Percentiles rank a stretch among this genome's conserved stretches.
Conservation (phyloP, 2,113 vertebrate genomes). For the Myotis lucifugus region DNA sequence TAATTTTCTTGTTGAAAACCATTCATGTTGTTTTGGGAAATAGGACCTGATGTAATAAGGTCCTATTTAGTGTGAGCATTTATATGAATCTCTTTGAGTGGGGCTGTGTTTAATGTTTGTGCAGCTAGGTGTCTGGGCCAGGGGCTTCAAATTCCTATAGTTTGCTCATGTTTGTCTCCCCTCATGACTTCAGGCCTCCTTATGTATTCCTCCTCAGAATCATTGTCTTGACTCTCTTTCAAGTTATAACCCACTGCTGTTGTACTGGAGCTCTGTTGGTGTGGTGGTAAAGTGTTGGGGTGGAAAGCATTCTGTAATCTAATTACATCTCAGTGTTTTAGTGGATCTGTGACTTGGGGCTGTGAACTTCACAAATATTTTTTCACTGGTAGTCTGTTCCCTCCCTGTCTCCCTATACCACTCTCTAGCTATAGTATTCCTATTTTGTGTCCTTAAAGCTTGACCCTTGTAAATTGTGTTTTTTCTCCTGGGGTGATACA, state of each 20-base stretch:
- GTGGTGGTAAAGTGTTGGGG: neutral
- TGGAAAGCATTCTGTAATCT: neutral
- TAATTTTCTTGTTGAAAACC: neutral
- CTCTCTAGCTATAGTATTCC: neutral
- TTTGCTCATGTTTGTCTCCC: neutral
- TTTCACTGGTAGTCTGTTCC: neutral
- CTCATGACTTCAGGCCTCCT: neutral
- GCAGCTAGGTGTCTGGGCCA: neutral
- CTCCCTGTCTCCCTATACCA: rapidly evolving
- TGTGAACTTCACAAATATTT: neutral
- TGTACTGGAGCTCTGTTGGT: neutral
- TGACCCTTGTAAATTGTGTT: neutral
- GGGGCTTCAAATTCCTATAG: neutral
- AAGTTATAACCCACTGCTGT: neutral
- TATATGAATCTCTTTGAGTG: neutral
- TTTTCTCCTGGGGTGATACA: neutral
- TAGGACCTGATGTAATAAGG: neutral
- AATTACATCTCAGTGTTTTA: neutral
- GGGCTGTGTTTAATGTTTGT: neutral
- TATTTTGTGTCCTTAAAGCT: neutral
- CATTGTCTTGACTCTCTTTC: neutral
- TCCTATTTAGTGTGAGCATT: neutral
- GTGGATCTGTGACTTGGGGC: neutral
- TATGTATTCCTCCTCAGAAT: neutral
- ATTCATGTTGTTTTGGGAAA: neutral